Base-by-base conservation (phyloP, 2,888 invertebrate species). In the Ischnus inquisitorius region DNA sequence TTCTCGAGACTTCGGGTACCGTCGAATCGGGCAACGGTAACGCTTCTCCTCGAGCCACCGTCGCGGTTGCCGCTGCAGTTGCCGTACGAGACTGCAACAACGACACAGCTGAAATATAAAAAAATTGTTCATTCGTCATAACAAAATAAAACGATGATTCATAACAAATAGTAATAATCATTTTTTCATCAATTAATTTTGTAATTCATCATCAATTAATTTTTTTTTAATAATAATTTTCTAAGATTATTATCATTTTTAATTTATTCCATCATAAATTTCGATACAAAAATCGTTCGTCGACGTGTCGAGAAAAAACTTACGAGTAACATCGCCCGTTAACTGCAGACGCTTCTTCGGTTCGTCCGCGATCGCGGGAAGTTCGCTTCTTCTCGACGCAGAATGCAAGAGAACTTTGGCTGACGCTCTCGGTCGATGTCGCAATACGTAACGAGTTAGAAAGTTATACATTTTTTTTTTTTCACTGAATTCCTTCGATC, bases 1-100 rank as follows among this genome's bases (percentile, higher is more conserved):
- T 62, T 5, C 75, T 34, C 22, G 76, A 79, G 1, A 75, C 51
- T n/a, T 85, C 83, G 34, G 76, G 69, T 10, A 64, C 39, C 4
- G 82, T 6, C 10, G 83, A 65, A 25, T 90, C 89, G 69, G 88
- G 25, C 57, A 88, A 12, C 3, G 88, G 84, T 19, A 88, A 78
- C 68, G 85, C n/a, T 2, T 85, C 85, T 0, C 85, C 8, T 3
- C 79, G 83, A 3, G 34, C 51, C 2, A 86, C 34, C 14, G 72
- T 39, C 14, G 74, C 43, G 3, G 51, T 79, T 41, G 76, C 60
- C 14, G 84, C 54, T 1, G 81, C 51, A 0, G 84, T 77, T 1
- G 86, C 60, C 43, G 85, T 64, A 54, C 83, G 85, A 1, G 86
- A 69, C 16, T 84, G 86, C 1, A 77, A 19, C 72, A 88, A 39